Evolutionary conservation across 2,888 invertebrate genomes (phyloP).

Genomic region (Hyposoter didymator): DNA sequence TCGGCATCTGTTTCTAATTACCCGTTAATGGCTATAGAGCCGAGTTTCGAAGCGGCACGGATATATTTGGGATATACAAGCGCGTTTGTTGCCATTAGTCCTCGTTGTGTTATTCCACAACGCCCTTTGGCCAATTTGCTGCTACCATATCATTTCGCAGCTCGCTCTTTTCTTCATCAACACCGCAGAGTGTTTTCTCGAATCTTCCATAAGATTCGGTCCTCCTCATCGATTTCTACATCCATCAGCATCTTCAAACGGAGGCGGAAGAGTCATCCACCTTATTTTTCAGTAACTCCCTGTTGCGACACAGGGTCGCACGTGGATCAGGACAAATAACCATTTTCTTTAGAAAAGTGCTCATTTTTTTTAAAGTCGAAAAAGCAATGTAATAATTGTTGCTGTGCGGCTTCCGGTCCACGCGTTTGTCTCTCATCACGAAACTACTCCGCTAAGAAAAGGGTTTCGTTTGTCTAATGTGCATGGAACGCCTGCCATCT

Average conservation of each 20-base stretch:
- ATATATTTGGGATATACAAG: conserved; percentile 58
- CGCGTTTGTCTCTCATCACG: conserved; percentile 77
- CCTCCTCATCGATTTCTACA: not conserved
- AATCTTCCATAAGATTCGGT: not conserved
- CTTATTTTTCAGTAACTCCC: not conserved
- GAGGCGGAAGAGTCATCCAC: not conserved
- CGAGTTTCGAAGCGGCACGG: conserved; percentile 70
- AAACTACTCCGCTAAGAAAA: conserved; percentile 72
- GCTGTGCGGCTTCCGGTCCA: conserved; percentile 70
- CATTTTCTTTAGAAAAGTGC: no score
- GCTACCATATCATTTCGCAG: conserved; percentile 46
- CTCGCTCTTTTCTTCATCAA: conserved; percentile 7
- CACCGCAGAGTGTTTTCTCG: not conserved
- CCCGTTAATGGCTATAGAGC: conserved; percentile 83
- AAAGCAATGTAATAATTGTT: conserved; percentile 61
- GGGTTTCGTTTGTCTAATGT: not conserved
- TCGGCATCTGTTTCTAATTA: conserved; percentile 85
- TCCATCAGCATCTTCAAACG: not conserved
- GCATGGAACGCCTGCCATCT: conserved; percentile 77
- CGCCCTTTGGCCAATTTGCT: conserved; percentile 44
- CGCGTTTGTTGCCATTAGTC: conserved; percentile 78
- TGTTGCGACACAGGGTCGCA: not conserved
- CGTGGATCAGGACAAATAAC: no score
- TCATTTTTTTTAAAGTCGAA: no score
- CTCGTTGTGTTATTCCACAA: conserved; percentile 64